A percentile compares a stretch with the other conserved stretches of the same genome.
These are phyloP conservation scores for Leucosticte australis DNA, from an alignment of 2,113 vertebrate species.

Conservation along the genomic window DNA sequence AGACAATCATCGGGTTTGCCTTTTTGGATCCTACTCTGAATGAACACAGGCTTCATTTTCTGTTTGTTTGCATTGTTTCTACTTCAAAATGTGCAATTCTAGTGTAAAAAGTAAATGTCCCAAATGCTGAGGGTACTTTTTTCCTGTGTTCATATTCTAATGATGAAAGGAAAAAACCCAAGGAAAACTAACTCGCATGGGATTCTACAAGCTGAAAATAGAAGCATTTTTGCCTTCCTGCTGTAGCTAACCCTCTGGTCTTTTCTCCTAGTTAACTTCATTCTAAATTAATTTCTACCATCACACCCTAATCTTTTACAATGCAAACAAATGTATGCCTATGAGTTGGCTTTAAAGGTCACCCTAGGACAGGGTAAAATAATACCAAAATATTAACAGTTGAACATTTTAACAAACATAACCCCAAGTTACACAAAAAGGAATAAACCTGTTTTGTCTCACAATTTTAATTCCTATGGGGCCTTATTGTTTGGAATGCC, in stretches of 20 bases:
- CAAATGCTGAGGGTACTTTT: not conserved
- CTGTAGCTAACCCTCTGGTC: not conserved
- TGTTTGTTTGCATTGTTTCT: not conserved
- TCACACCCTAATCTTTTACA: not conserved
- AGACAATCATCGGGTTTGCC: not conserved
- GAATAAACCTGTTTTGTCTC: not conserved
- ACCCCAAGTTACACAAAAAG: not conserved
- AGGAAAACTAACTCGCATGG: not conserved
- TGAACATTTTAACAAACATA: not conserved
- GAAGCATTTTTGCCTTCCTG: not conserved
- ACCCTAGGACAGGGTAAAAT: not conserved
- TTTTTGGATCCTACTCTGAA: not conserved
- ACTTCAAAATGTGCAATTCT: not conserved
- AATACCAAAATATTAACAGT: not conserved
- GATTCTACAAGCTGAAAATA: not conserved
- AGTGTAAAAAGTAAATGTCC: not conserved
- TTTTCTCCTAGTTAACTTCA: not conserved
- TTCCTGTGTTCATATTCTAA: not conserved
- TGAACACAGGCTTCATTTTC: not conserved
- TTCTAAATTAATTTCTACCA: not conserved
- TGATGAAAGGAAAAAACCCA: not conserved
- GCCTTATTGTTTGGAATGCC: not conserved
- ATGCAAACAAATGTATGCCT: not conserved
- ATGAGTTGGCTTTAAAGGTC: not conserved
- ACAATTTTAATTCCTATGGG: not conserved